Conservation (phyloP, 2,113 vertebrate species). For the Puma concolor region DNA sequence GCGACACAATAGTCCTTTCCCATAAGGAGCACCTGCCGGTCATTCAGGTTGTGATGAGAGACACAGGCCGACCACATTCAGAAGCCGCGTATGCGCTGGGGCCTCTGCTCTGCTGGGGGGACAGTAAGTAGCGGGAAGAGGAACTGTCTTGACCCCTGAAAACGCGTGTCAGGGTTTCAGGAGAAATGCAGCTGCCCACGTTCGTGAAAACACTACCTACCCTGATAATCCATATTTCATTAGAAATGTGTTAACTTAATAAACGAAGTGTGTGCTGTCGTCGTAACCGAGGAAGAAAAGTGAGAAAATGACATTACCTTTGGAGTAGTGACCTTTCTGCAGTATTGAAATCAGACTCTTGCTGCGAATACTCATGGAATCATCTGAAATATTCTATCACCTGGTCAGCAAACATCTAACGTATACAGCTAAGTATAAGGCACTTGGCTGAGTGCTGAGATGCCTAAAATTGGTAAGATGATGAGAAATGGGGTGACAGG, state of each 20-base stretch:
- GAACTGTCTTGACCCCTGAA: no score
- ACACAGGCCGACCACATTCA: constrained; percentile 86
- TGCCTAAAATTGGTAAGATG: neutral
- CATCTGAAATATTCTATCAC: neutral
- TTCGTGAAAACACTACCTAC: neutral
- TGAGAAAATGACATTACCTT: neutral
- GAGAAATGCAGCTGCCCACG: neutral
- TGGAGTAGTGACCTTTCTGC: no score
- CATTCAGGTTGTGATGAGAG: constrained; percentile 89
- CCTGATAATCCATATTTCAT: neutral
- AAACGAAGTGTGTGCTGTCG: neutral
- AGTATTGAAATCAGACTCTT: neutral
- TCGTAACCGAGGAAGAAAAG: neutral
- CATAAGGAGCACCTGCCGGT: constrained; percentile 93
- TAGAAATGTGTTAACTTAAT: neutral
- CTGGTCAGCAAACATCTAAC: neutral
- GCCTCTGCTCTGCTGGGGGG: constrained; percentile 92
- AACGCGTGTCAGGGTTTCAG: neutral
- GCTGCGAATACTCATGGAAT: neutral
- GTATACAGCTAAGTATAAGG: neutral
- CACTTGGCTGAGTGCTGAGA: neutral
- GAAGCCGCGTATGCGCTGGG: constrained; percentile 91
- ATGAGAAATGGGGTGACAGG: neutral
- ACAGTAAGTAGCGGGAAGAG: constrained; percentile 90
- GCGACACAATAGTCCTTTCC: constrained; percentile 90